Evolutionary conservation across 2,113 vertebrate species (phyloP), one percentile per base, ranked within the genome.

Genomic region (Oncorhynchus nerka): DNA sequence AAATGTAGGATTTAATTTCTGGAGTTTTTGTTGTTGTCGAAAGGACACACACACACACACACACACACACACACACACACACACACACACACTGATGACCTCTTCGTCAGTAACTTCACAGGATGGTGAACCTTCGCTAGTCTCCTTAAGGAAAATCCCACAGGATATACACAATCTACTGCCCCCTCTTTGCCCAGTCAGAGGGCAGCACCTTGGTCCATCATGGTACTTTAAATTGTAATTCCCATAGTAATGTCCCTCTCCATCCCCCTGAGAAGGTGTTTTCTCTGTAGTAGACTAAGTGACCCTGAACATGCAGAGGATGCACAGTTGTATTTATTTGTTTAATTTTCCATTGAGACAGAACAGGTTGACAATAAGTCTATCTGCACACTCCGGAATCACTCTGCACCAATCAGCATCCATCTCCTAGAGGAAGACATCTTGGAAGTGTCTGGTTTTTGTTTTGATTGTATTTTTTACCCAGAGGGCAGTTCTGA

Each of bases 321-420:
- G 85, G 87, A 89, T 88, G 88, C 88, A 89, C 84, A 88, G 84
- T 87, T 86, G 77, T 92, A 90, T 92, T 92, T 92, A 91, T 92
- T 89, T 86, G 28, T 15, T 68, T 68, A 7, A 30, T 68, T 34
- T 68, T 34, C 28, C 11, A 19, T 68, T 68, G 16, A 19, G 82
- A 81, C 19, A 61, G 19, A 30, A 30, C 30, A 4, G 30, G 30
- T 30, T 30, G 30, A 30, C 30, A 30, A 30, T 30, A 30, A 30
- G 30, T 39, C 20, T 24, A 71, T 82, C 62, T 84, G 71, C 79
- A 70, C 76, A 85, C 78, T 59, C 67, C 68, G 34, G 76, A 64
- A 12, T 39, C 66, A 39, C 79, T 81, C 75, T 28, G 70, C 64
- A 49, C 70, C 65, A 6, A 61, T 80, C 22, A 12, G 62, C 76